Conservation (phyloP, 2,888 invertebrate species). For the Creontiades dilutus region DNA sequence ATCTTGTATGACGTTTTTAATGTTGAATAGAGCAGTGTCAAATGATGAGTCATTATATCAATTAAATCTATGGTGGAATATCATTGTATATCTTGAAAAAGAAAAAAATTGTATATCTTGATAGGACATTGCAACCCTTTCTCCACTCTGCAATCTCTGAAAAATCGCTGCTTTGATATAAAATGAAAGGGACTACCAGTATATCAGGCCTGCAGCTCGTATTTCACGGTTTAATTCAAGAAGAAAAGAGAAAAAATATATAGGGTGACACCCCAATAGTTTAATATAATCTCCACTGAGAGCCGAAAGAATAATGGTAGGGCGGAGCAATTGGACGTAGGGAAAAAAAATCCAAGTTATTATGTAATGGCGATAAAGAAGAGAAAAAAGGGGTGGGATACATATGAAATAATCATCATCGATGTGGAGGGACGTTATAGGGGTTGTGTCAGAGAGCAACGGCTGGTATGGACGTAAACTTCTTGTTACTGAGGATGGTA, state of each 20-base stretch:
- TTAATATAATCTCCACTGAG: constrained; percentile 66
- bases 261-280: constrained; percentile 66
- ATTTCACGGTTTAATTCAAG: constrained; percentile 66
- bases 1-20: too few relatives aligned
- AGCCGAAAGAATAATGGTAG: constrained; percentile 59
- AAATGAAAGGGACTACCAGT: not conserved
- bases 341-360: constrained; percentile 59
- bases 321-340: constrained; percentile 54
- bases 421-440: constrained; percentile 60
- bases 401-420: constrained; percentile 71
- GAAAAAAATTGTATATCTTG: too few relatives aligned
- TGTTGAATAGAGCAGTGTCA: too few relatives aligned
- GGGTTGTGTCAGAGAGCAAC: constrained; percentile 54
- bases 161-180: not conserved
- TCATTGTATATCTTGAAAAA: too few relatives aligned
- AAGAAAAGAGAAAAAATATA: constrained; percentile 33
- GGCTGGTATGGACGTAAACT: constrained; percentile 70
- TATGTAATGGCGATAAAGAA: constrained; percentile 69
- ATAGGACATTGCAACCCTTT: constrained; percentile 7
- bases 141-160: not conserved
- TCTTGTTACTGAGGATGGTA: constrained; percentile 25
- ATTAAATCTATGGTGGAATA: too few relatives aligned
- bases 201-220: constrained; percentile 53
- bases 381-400: constrained; percentile 49
- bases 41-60: too few relatives aligned